phyloP scores from a whole-genome alignment of 2,888 invertebrate species.

The Xanthorhoe designata region DNA sequence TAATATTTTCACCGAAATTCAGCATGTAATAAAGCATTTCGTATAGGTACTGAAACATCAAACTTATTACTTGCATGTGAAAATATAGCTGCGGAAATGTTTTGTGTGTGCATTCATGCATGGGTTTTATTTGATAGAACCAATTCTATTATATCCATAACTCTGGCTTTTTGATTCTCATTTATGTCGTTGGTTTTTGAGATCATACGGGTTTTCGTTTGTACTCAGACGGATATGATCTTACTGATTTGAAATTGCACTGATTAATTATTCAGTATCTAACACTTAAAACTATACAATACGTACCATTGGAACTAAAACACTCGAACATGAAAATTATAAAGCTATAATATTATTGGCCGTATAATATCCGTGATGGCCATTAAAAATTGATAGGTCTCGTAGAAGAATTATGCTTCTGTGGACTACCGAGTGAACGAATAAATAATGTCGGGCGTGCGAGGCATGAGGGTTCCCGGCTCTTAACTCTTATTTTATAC shows the following conservation, averaged over 20 bases:
- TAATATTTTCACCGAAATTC: slow-evolving; percentile 29
- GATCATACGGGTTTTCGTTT: not conserved
- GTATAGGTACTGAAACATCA: slow-evolving; percentile 22
- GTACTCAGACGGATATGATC: not conserved
- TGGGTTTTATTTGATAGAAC: slow-evolving; percentile 23
- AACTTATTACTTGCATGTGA: slow-evolving; percentile 32
- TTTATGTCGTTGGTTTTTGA: not conserved
- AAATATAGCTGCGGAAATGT: slow-evolving; percentile 25
- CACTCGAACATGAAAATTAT: not conserved
- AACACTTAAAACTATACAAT: too few relatives aligned
- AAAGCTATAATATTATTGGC: slow-evolving; percentile 35
- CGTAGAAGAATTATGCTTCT: slow-evolving; percentile 54
- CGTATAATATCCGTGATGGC: slow-evolving; percentile 46
- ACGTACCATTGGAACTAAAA: not conserved
- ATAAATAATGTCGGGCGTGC: slow-evolving; percentile 60
- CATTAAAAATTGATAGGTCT: slow-evolving; percentile 57
- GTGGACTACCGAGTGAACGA: slow-evolving; percentile 53
- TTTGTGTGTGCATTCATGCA: slow-evolving; percentile 30
- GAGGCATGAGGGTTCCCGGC: slow-evolving; percentile 49
- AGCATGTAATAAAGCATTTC: slow-evolving; percentile 25
- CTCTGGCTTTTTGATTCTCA: slow-evolving; percentile 14
- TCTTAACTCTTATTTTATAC: slow-evolving; percentile 69
- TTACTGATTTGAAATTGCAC: too few relatives aligned
- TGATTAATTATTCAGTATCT: too few relatives aligned
- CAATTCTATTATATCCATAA: slow-evolving; percentile 27